Evolutionary conservation across 2,888 invertebrate species (phyloP).

Genomic region (Acanthoscelides obtectus): DNA sequence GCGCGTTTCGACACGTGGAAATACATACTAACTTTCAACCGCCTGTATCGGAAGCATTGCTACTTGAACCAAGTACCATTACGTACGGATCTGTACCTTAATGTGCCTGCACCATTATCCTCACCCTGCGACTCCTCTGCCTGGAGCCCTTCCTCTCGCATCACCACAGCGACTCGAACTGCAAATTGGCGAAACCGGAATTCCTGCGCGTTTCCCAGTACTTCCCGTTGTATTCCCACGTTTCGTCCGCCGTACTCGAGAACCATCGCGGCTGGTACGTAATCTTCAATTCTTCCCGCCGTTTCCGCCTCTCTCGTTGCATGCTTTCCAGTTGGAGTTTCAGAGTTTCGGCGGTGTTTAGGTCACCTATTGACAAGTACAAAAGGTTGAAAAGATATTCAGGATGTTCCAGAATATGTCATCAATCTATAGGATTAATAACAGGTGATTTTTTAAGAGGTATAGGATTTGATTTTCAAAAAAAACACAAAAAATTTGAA

Average conservation of each 20-base stretch:
- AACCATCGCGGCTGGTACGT: constrained; percentile 59
- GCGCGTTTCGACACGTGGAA: too few species aligned
- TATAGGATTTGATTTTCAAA: too few species aligned
- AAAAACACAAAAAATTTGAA: too few species aligned
- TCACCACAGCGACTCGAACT: constrained; percentile 63
- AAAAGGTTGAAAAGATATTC: too few species aligned
- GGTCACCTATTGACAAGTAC: constrained; percentile 52
- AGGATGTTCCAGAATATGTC: too few species aligned
- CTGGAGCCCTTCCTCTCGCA: constrained; percentile 25
- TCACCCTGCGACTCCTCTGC: neutral
- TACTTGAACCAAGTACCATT: neutral
- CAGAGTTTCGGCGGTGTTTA: constrained; percentile 64
- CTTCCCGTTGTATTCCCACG: constrained; percentile 67
- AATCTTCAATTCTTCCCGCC: constrained; percentile 53
- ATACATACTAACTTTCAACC: too few species aligned
- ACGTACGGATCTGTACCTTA: neutral
- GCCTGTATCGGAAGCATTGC: too few species aligned
- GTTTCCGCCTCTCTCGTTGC: constrained; percentile 66
- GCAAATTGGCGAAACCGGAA: constrained; percentile 57
- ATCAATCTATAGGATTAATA: too few species aligned
- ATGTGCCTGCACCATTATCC: neutral
- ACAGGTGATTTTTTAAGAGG: too few species aligned
- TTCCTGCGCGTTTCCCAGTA: constrained; percentile 71
- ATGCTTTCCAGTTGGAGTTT: constrained; percentile 69
- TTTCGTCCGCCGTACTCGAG: constrained; percentile 37